A percentile compares a stretch with the other conserved stretches of the same genome.
These are phyloP conservation scores for Narcine bancroftii DNA, from an alignment of 2,113 vertebrate species.

Conservation along the genomic window DNA sequence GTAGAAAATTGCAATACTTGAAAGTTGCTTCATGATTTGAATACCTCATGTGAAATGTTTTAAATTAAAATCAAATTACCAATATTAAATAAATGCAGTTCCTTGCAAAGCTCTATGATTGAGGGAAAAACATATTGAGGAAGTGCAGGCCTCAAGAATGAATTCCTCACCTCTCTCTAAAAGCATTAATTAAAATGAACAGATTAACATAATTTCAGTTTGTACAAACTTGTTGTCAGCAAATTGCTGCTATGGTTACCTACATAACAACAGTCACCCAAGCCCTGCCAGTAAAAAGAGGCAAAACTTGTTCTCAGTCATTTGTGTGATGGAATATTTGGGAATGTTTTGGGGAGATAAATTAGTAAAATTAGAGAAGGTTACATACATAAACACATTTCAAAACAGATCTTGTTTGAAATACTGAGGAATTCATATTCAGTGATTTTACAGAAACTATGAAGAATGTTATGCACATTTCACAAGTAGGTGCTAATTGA, in stretches of 20 bases:
- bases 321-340: too few species aligned
- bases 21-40: neutral
- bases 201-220: neutral
- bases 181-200: neutral
- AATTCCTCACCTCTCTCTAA: neutral
- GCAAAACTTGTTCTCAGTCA: too few species aligned
- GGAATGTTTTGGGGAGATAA: too few species aligned
- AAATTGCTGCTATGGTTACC: neutral
- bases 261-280: neutral
- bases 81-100: neutral
- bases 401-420: too few species aligned
- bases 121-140: neutral
- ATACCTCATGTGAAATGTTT: neutral
- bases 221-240: neutral
- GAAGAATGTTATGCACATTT: too few species aligned
- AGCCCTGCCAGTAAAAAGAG: neutral
- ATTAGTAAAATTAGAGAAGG: too few species aligned
- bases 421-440: too few species aligned
- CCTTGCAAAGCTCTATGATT: neutral
- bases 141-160: neutral
- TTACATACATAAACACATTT: too few species aligned
- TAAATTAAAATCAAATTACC: neutral
- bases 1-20: neutral
- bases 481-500: too few species aligned
- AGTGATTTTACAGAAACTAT: too few species aligned